A percentile compares a stretch with the other conserved stretches of the same genome.
Conservation (phyloP, 2,888 invertebrate species). For the Operophtera brumata region DNA sequence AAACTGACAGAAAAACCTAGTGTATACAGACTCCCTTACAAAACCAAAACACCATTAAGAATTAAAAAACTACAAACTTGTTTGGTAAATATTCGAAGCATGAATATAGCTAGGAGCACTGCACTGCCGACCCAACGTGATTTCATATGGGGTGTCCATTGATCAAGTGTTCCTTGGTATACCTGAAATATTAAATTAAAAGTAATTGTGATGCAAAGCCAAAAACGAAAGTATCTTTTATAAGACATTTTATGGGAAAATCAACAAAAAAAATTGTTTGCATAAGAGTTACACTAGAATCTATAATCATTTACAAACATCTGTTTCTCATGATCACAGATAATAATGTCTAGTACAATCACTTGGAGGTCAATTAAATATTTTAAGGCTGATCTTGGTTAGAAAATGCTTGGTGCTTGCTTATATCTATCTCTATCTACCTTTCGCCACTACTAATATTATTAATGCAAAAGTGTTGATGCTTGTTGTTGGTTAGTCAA, state of each 20-base stretch:
- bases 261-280: not conserved
- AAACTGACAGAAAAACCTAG: too few relatives aligned
- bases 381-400: not conserved
- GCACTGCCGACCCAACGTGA: constrained; percentile 90
- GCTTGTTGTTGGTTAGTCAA: too few relatives aligned
- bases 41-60: not conserved
- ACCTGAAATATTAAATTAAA: constrained; percentile 67
- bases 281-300: not conserved
- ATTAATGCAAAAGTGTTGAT: too few relatives aligned
- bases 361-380: not conserved
- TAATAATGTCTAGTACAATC: not conserved
- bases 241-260: not conserved
- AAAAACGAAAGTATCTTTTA: not conserved
- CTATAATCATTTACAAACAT: not conserved
- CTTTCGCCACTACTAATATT: too few relatives aligned
- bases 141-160: constrained; percentile 90
- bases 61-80: constrained; percentile 81
- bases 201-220: not conserved
- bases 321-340: not conserved
- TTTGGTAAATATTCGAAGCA: constrained; percentile 89
- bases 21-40: too few relatives aligned
- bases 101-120: constrained; percentile 85
- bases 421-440: too few relatives aligned
- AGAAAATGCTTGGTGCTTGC: not conserved
- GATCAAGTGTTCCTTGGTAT: constrained; percentile 92